phyloP scores from a whole-genome alignment of 2,797 vertebrate species.

The Acrossocheilus wenchowensis region DNA sequence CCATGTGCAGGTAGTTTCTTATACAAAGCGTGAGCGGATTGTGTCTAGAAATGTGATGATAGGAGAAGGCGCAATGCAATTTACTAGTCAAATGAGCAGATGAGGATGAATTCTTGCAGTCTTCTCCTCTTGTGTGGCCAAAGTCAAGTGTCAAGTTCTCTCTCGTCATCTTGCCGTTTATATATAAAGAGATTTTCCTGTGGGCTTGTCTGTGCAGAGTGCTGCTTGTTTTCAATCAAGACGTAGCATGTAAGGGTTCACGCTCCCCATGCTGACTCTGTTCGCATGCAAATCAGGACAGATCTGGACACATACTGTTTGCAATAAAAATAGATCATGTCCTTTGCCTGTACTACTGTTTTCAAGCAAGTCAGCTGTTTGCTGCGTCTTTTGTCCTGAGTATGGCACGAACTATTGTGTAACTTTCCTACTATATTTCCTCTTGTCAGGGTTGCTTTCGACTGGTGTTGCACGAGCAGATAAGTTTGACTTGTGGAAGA shows the following conservation, averaged over 20 bases:
- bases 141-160: not conserved
- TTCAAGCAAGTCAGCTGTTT: constrained; percentile 31
- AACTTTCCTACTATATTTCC: constrained; percentile 3
- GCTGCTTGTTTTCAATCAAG: constrained; percentile 46
- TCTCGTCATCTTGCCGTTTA: not conserved
- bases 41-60: constrained; percentile 47
- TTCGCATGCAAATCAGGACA: constrained; percentile 46
- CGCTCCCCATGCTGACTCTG: not conserved
- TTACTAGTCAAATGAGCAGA: constrained; percentile 56
- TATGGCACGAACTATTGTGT: not conserved
- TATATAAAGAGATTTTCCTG: constrained; percentile 8
- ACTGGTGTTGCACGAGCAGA: constrained; percentile 39
- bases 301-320: constrained; percentile 31
- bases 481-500: constrained; percentile 19
- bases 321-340: constrained; percentile 30
- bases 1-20: constrained; percentile 67
- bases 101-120: constrained; percentile 10
- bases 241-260: constrained; percentile 48
- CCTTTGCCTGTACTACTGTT: not conserved
- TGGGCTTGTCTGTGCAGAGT: constrained; percentile 28
- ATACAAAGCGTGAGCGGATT: constrained; percentile 46
- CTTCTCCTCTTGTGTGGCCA: not conserved
- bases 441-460: constrained; percentile 9
- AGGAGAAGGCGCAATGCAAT: constrained; percentile 57
- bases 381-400: not conserved